These are phyloP conservation scores for Nesoenas mayeri DNA, from an alignment of 2,113 vertebrate species.

Conservation along the genomic window DNA sequence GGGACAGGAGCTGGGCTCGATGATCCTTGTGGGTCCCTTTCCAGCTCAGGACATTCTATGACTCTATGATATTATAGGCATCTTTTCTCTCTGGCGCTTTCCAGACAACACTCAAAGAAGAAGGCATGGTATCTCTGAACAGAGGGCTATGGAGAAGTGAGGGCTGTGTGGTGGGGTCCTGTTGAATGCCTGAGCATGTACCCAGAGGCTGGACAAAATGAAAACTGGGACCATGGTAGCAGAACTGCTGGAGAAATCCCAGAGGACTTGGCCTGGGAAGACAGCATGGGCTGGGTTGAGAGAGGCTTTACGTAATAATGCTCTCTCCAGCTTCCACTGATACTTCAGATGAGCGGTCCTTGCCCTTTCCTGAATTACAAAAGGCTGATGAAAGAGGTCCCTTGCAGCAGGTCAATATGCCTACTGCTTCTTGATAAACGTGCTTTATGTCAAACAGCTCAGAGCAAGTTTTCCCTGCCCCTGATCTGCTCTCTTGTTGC, in stretches of 20 bases:
- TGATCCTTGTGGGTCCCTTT: too few species aligned
- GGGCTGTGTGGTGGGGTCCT: neutral
- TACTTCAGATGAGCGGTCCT: neutral
- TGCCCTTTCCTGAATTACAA: neutral
- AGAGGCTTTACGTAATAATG: neutral
- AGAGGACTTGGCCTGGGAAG: neutral
- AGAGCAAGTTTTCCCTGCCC: neutral
- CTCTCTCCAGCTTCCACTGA: neutral
- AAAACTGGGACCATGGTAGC: neutral
- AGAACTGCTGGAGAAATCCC: neutral
- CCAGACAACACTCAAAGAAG: neutral
- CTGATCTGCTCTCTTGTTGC: neutral
- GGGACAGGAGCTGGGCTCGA: too few species aligned
- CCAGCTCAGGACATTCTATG: too few species aligned
- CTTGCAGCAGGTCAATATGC: neutral
- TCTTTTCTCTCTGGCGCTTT: neutral
- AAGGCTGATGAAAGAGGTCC: neutral
- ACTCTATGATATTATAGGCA: neutral
- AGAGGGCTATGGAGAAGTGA: neutral
- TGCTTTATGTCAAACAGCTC: neutral
- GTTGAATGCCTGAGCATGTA: accelerated
- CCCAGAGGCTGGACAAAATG: neutral
- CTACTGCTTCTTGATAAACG: neutral
- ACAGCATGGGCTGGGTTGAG: neutral
- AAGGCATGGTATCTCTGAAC: neutral